A percentile compares a stretch with the other conserved stretches of the same genome.
Conservation (phyloP, 2,797 vertebrate genomes). For the Betta splendens region DNA sequence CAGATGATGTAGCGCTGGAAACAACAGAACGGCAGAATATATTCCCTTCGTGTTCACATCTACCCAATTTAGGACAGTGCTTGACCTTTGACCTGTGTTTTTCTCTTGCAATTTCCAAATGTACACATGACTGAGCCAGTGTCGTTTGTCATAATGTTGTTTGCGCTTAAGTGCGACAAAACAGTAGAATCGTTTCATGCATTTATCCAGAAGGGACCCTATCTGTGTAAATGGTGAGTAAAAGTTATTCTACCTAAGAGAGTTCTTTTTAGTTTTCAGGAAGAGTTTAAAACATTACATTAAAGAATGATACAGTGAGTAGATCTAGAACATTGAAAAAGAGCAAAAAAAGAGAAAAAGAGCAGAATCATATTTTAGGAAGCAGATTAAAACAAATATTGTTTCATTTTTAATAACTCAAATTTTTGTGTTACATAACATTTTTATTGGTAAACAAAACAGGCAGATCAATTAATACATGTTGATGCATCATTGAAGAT, state of each 20-base stretch:
- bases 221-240: not conserved
- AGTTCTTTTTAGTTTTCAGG: not conserved
- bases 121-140: not conserved
- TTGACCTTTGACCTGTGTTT: constrained; percentile 44
- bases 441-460: too few species aligned
- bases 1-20: not conserved
- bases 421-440: too few species aligned
- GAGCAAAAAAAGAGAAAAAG: too few species aligned
- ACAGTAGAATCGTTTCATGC: constrained; percentile 35
- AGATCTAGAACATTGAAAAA: too few species aligned
- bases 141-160: not conserved
- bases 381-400: too few species aligned
- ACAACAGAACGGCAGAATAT: not conserved
- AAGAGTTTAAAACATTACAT: not conserved
- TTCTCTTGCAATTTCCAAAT: not conserved
- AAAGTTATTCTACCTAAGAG: not conserved
- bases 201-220: not conserved
- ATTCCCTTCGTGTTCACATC: not conserved
- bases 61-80: constrained; percentile 6
- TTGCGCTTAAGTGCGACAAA: not conserved
- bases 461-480: too few species aligned
- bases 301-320: too few species aligned
- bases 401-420: too few species aligned
- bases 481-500: too few species aligned
- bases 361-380: too few species aligned